Evolutionary conservation across 2,113 vertebrate species (phyloP).

Genomic region (Pongo pygmaeus): DNA sequence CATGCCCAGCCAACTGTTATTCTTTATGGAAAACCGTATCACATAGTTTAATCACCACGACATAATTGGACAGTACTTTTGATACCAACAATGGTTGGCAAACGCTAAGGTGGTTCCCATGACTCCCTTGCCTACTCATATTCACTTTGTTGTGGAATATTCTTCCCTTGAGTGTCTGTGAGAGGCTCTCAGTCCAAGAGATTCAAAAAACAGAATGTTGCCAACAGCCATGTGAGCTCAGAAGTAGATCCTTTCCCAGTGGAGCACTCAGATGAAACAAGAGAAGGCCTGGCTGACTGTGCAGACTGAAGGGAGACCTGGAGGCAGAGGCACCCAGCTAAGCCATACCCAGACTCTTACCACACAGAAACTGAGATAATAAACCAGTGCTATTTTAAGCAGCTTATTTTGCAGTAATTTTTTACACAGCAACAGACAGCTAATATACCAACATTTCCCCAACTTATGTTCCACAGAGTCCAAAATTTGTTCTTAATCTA

Average conservation of each 20-base stretch:
- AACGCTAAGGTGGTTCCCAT: background rate
- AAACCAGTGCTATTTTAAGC: background rate
- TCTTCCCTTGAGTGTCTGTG: background rate
- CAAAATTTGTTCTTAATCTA: constrained; percentile 17
- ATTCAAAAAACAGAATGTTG: background rate
- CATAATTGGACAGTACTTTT: background rate
- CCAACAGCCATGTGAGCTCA: background rate
- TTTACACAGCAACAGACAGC: background rate
- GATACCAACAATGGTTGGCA: background rate
- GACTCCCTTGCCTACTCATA: background rate
- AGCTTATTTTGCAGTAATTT: background rate
- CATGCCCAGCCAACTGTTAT: background rate
- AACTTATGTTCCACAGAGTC: background rate
- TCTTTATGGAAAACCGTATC: background rate
- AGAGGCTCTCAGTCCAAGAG: background rate
- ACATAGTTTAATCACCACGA: background rate
- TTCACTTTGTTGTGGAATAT: background rate
- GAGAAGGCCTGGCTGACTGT: background rate
- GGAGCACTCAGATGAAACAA: background rate
- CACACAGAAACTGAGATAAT: background rate
- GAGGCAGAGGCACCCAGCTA: background rate
- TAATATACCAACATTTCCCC: background rate
- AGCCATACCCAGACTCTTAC: background rate
- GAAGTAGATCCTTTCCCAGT: background rate
- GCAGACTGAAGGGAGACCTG: background rate